These are phyloP conservation scores for Luperina testacea DNA, from an alignment of 2,888 invertebrate species.

Conservation along the genomic window DNA sequence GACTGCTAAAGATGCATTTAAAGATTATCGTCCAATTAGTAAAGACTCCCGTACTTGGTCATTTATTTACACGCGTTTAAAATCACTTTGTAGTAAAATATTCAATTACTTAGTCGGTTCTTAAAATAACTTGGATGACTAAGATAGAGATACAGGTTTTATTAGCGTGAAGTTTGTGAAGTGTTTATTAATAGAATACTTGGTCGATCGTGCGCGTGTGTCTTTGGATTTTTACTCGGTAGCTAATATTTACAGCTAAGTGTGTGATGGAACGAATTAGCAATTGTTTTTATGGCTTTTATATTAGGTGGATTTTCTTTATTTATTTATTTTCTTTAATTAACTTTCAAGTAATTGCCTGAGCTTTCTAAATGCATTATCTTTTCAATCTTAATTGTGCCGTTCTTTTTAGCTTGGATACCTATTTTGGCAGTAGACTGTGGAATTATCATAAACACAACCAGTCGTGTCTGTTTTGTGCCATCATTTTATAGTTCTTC, in stretches of 20 bases:
- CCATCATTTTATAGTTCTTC: background rate
- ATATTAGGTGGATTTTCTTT: background rate
- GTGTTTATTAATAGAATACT: constrained; percentile 10
- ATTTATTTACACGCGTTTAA: too few relatives aligned
- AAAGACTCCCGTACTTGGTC: too few relatives aligned
- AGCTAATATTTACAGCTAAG: background rate
- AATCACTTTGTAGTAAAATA: background rate
- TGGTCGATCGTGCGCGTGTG: too few relatives aligned
- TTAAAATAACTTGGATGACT: constrained; percentile 18
- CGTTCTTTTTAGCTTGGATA: background rate
- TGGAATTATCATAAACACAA: constrained; percentile 2
- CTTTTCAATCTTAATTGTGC: background rate
- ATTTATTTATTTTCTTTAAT: background rate
- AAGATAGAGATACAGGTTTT: background rate
- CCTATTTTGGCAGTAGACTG: background rate
- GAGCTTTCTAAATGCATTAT: constrained; percentile 6
- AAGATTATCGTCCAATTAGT: too few relatives aligned
- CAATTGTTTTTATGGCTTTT: background rate
- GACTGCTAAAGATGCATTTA: too few relatives aligned
- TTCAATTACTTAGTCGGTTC: background rate
- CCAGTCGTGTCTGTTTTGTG: background rate
- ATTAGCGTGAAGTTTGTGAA: background rate
- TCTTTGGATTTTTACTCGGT: constrained; percentile 11
- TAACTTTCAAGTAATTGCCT: background rate
- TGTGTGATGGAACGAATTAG: background rate